A percentile compares a stretch with the other conserved stretches of the same genome.
Evolutionary conservation across 2,888 invertebrate genomes (phyloP).

Genomic region (Pardosa pseudoannulata): DNA sequence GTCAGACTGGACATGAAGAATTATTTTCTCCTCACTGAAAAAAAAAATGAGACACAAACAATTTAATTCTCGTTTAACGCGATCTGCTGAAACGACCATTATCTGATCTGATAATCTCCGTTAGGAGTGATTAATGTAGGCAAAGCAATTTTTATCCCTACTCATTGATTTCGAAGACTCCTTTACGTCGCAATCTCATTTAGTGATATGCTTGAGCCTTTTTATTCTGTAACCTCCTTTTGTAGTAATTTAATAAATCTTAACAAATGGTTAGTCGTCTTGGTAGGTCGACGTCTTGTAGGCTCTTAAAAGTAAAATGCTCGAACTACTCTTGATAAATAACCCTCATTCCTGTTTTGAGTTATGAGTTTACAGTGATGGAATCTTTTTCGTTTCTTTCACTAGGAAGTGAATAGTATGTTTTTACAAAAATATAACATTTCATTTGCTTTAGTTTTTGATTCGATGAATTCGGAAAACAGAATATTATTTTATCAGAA

Average conservation of each 20-base stretch:
- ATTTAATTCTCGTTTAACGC: slow-evolving; percentile 52
- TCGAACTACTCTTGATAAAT: neutral
- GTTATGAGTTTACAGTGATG: neutral
- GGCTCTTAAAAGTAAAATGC: neutral
- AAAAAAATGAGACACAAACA: slow-evolving; percentile 32
- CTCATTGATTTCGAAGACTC: slow-evolving; percentile 38
- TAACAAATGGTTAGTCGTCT: slow-evolving; percentile 35
- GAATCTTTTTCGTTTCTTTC: no score
- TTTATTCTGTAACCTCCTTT: neutral
- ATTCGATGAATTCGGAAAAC: no score
- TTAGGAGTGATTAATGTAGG: slow-evolving; percentile 49
- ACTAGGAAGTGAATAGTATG: no score
- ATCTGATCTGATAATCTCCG: slow-evolving; percentile 66
- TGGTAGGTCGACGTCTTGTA: neutral
- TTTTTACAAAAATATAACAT: no score
- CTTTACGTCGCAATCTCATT: neutral
- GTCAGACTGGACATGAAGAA: slow-evolving; percentile 49
- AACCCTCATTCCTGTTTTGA: neutral
- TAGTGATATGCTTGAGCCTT: neutral
- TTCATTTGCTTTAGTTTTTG: no score
- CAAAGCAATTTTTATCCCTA: slow-evolving; percentile 53
- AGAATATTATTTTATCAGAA: no score
- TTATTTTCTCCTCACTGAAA: slow-evolving; percentile 28
- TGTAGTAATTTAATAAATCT: slow-evolving; percentile 39
- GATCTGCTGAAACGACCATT: slow-evolving; percentile 43